Evolutionary conservation across 2,888 invertebrate genomes (phyloP), one percentile per base, ranked within the genome.

Genomic region (Thera britannica): DNA sequence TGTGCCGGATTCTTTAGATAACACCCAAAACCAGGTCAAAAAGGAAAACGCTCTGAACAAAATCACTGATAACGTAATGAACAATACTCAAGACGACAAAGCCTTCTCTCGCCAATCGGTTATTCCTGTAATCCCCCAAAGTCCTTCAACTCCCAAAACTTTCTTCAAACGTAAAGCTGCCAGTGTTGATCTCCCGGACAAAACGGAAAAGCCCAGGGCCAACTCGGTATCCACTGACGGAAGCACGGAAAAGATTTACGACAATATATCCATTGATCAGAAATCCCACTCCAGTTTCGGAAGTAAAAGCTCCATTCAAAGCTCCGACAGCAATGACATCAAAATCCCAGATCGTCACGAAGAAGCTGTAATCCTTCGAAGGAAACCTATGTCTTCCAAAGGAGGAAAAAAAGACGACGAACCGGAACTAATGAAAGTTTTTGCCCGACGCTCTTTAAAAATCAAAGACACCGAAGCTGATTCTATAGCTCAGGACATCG

Each of bases 351-450:
- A 93, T 36, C 85, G 90, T 70, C 85, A 90, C 2, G 94, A 94
- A 12, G 93, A 93, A 66, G 84, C 88, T 0, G 95, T 95, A 2
- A 88, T 95, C 2, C 90, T 95, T 68, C 88, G 96, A 9, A 94
- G 94, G 76, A 95, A 95, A 78, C 94, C 95, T 0, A 81, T 94
- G 23, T 68, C 68, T n/a, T 66, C 70, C n/a, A 70, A 63, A 67
- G 86, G 86, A 41, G 89, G 89, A 55, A 89, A 83, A 60, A 94
- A 91, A 76, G 96, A 97, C 67, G 96, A 96, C 48, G 96, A 97
- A 83, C 97, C 97, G 0, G 97, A 97, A 86, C 83, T 97, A 7
- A 96, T 97, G 95, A 97, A 97, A 88, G 97, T 97, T 0, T 97
- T 97, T 82, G 97, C 97, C 0, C 91, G 97, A 55, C 90, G 97